Percentiles rank a stretch among this genome's conserved stretches.
phyloP scores from a whole-genome alignment of 2,113 vertebrate genomes.

The Thalassarche chlororhynchos region DNA sequence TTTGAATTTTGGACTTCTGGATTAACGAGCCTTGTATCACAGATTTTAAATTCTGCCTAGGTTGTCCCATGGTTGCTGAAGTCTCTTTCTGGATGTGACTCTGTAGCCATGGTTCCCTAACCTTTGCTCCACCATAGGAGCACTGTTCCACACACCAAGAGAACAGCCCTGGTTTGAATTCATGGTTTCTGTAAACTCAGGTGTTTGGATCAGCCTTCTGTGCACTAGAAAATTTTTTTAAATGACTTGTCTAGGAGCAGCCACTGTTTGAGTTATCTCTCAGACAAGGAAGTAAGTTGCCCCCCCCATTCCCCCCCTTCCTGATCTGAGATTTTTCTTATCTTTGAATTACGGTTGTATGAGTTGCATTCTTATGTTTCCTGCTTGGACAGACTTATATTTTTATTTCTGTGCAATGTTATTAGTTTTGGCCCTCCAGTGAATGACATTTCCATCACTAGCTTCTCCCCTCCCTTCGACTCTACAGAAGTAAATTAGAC shows the following conservation, averaged over 20 bases:
- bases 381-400: neutral
- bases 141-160: neutral
- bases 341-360: neutral
- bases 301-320: neutral
- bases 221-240: neutral
- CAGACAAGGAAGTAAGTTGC: neutral
- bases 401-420: constrained; percentile 7
- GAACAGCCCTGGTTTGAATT: neutral
- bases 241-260: neutral
- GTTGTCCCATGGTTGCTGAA: neutral
- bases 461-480: neutral
- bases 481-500: neutral
- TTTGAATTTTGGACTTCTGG: neutral
- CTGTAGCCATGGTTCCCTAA: neutral
- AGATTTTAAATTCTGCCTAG: neutral
- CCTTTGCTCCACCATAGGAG: neutral
- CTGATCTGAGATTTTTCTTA: neutral
- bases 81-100: neutral
- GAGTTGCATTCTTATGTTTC: neutral
- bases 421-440: neutral
- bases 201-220: neutral
- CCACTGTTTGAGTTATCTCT: neutral
- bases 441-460: neutral
- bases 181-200: neutral
- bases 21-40: neutral